phyloP scores from a whole-genome alignment of 2,797 vertebrate species.

The Uromys caudimaculatus region DNA sequence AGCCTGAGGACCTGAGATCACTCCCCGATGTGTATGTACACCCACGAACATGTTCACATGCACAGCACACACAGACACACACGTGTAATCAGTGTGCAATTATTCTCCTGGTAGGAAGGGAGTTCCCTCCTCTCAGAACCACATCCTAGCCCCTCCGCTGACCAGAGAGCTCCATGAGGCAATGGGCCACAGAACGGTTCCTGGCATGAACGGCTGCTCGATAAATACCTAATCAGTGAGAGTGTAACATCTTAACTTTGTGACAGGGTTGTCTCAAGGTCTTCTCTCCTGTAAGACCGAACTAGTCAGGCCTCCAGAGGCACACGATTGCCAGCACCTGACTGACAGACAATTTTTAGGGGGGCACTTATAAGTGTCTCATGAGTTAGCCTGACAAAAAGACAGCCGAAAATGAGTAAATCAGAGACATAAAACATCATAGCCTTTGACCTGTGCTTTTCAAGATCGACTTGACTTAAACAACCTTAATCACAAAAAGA shows the following conservation, averaged over 20 bases:
- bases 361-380: background rate
- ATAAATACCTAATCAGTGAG: background rate
- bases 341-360: background rate
- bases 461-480: background rate
- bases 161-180: background rate
- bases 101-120: background rate
- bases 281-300: background rate
- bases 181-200: background rate
- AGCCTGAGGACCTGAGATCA: background rate
- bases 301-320: background rate
- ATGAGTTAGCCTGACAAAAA: background rate
- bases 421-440: background rate
- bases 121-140: background rate
- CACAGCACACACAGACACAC: background rate
- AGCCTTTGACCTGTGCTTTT: background rate
- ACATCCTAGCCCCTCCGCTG: background rate
- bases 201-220: background rate
- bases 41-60: background rate
- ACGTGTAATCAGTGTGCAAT: background rate
- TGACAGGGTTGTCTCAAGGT: constrained; percentile 14
- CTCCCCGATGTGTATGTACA: background rate
- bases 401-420: background rate
- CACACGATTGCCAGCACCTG: background rate
- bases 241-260: constrained; percentile 9
- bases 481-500: background rate